Conservation (phyloP, 1,140 invertebrate genomes). For the Phocides pigmalion region DNA sequence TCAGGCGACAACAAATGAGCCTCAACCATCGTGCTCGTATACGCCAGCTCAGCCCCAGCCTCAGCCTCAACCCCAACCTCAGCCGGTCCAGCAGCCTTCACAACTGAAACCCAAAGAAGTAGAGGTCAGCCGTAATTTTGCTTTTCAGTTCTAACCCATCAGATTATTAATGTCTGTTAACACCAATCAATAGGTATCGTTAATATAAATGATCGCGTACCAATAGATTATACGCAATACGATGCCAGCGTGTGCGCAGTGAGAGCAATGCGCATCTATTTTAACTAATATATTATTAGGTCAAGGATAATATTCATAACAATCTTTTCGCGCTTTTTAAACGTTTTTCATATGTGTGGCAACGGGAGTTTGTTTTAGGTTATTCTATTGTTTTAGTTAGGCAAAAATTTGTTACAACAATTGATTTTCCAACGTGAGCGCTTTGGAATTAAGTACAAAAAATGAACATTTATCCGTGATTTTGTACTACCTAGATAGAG, state of each 20-base stretch:
- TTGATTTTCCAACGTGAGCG: too few relatives aligned
- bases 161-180: constrained; percentile 1
- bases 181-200: constrained; percentile 16
- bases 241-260: constrained; percentile 53
- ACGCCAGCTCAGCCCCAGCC: constrained; percentile 44
- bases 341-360: neutral
- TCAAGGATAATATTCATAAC: constrained; percentile 63
- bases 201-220: constrained; percentile 40
- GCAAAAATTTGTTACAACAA: too few relatives aligned
- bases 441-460: too few relatives aligned
- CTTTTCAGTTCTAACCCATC: neutral
- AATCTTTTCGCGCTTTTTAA: constrained; percentile 16
- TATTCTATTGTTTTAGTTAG: neutral
- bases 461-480: neutral
- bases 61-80: constrained; percentile 21
- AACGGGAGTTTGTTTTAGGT: too few relatives aligned
- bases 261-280: constrained; percentile 72
- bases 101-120: constrained; percentile 77
- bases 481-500: constrained; percentile 27
- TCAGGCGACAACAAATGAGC: constrained; percentile 45
- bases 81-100: constrained; percentile 41
- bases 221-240: constrained; percentile 44
- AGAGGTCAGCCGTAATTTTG: constrained; percentile 62
- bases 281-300: constrained; percentile 71
- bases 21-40: constrained; percentile 69